Conservation (phyloP, 2,797 vertebrate genomes). For the Chloroceryle amazona region DNA sequence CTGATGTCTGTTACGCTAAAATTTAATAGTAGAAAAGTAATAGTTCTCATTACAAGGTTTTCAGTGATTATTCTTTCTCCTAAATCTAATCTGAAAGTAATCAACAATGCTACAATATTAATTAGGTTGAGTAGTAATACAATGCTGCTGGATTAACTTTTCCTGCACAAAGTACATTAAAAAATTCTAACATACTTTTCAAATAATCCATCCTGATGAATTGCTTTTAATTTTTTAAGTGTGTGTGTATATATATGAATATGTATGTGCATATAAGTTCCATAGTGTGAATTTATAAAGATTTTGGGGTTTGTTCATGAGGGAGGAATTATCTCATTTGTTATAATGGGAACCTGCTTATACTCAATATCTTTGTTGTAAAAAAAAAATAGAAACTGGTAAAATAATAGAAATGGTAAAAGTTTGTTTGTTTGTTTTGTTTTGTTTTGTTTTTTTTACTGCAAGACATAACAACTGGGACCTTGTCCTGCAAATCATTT, state of each 20-base stretch:
- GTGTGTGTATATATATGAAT: not conserved
- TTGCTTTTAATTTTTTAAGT: not conserved
- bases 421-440: not conserved
- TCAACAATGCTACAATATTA: not conserved
- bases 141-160: not conserved
- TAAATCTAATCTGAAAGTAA: constrained; percentile 43
- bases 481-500: not conserved
- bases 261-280: not conserved
- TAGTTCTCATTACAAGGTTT: constrained; percentile 7
- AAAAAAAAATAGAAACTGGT: not conserved
- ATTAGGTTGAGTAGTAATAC: not conserved
- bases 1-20: not conserved
- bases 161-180: not conserved
- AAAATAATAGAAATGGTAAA: not conserved
- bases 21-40: constrained; percentile 18
- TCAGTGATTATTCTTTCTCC: not conserved
- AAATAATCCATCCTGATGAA: not conserved
- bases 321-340: not conserved
- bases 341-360: not conserved
- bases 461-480: not conserved
- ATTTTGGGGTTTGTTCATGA: not conserved
- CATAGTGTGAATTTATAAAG: not conserved
- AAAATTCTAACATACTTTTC: not conserved
- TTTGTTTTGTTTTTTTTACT: not conserved
- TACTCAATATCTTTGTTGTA: not conserved